Base-by-base conservation (phyloP, 2,888 invertebrate species). In the Acanthosoma haemorrhoidale region DNA sequence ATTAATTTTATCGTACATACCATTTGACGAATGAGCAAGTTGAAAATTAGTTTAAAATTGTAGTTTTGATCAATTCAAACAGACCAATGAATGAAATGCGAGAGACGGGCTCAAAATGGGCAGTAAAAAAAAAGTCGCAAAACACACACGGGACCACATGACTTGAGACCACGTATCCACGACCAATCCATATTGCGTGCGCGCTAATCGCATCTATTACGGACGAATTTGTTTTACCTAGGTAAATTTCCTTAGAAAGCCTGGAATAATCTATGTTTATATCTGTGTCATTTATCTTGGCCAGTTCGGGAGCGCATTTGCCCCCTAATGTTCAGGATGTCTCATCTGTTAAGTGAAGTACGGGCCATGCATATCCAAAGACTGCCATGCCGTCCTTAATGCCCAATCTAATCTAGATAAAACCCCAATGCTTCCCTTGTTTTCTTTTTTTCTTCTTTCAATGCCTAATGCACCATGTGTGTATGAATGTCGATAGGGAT, bases 201-300 rank as follows among this genome's bases (percentile, higher is more conserved):
- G 5, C 15, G 59, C 69, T 71, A 71, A 64, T 69, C 57, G 71
- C 69, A 31, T 34, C 69, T 71, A 69, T 71, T 71, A 71, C 69
- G 32, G 32, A 32, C 32, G 58, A 71, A 69, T 71, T 68, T 64
- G 71, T 69, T 69, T 71, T 71, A 71, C 69, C 69, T 64, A 69
- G 71, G 71, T 69, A 58, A 41, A 63, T 68, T 71, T 71, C 71
- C 71, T 71, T 71, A 71, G 71, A 59, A 71, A 71, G 68, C 36
- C 32, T n/a, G n/a, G 38, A 69, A 51, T 31, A 63, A 43, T 63
- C 43, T 41, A 69, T 51, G 69, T 61, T 59, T 61, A 63, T 69
- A 63, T 70, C 67, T 68, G 59, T 41, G 25, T 67, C 66, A 70
- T 70, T 70, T 67, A 60, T 71, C 71, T 66, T 64, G 32, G 60